Evolutionary conservation across 2,113 vertebrate genomes (phyloP).

Genomic region (Antigone vipio): DNA sequence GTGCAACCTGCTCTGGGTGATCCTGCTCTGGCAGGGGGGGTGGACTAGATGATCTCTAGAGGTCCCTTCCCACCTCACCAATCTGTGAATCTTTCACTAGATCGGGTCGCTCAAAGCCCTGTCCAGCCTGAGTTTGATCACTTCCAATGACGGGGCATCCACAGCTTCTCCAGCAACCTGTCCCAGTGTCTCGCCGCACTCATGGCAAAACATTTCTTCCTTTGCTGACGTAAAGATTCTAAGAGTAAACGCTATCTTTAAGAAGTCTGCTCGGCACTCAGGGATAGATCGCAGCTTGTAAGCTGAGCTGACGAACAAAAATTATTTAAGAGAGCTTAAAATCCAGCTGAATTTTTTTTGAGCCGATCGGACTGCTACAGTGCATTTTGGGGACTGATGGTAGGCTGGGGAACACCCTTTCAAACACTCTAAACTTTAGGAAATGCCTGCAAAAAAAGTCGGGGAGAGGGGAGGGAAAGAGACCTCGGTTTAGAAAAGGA

Average conservation of each 20-base stretch:
- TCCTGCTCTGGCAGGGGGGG: too few relatives aligned
- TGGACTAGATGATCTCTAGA: too few relatives aligned
- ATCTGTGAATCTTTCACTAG: background rate
- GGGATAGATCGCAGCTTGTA: background rate
- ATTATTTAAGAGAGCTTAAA: background rate
- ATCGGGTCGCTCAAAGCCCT: background rate
- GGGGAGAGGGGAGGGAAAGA: background rate
- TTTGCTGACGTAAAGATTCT: background rate
- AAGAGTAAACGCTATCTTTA: background rate
- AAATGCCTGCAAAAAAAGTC: background rate
- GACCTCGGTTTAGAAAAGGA: background rate
- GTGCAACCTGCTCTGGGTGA: too few relatives aligned
- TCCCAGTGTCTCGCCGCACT: background rate
- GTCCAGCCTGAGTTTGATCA: background rate
- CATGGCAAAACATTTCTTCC: background rate
- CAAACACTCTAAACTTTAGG: background rate
- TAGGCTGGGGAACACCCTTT: background rate
- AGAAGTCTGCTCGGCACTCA: fast-evolving
- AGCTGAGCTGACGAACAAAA: background rate
- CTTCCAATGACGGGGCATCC: background rate
- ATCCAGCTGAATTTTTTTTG: background rate
- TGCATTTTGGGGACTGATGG: background rate
- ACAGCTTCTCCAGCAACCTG: background rate
- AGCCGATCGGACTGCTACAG: background rate
- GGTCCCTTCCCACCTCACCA: too few relatives aligned